phyloP scores from a whole-genome alignment of 1,140 invertebrate species.

The Cyclargus thomasi region DNA sequence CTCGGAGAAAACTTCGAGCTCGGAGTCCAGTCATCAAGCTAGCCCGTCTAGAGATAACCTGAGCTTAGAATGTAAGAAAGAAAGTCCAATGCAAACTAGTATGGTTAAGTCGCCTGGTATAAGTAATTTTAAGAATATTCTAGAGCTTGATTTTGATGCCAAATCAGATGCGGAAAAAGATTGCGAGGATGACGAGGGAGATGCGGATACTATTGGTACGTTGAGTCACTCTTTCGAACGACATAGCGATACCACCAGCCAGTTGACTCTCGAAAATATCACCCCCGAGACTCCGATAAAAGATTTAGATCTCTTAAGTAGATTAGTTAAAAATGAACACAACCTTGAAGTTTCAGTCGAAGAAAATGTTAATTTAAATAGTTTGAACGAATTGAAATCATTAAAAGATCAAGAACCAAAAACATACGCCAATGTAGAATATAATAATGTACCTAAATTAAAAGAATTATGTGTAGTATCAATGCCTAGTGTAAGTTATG shows the following conservation, averaged over 20 bases:
- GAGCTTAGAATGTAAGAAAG: slow-evolving; percentile 64
- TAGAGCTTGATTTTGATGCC: slow-evolving; percentile 47
- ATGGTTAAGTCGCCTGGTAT: slow-evolving; percentile 69
- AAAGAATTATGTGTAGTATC: slow-evolving; percentile 62
- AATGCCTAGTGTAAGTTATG: slow-evolving; percentile 64
- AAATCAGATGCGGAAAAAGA: slow-evolving; percentile 33
- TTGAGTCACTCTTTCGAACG: slow-evolving; percentile 68
- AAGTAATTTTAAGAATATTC: slow-evolving; percentile 63
- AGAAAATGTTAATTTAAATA: slow-evolving; percentile 34
- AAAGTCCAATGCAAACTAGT: slow-evolving; percentile 58
- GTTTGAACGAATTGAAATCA: slow-evolving; percentile 38
- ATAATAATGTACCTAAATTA: slow-evolving; percentile 53
- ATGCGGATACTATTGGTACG: slow-evolving; percentile 60
- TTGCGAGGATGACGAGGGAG: slow-evolving; percentile 50
- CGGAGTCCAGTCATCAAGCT: slow-evolving; percentile 75
- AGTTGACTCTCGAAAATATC: slow-evolving; percentile 61
- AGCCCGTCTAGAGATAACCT: slow-evolving; percentile 71
- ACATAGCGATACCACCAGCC: slow-evolving; percentile 59
- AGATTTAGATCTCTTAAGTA: slow-evolving; percentile 42
- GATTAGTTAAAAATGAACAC: slow-evolving; percentile 30
- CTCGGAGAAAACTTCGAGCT: slow-evolving; percentile 78
- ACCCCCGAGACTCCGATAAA: slow-evolving; percentile 62
- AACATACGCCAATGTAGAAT: slow-evolving; percentile 47
- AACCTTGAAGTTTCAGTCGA: slow-evolving; percentile 21
- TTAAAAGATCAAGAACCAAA: slow-evolving; percentile 57